These are phyloP conservation scores for Apamea anceps DNA, from an alignment of 2,888 invertebrate species.

Conservation along the genomic window DNA sequence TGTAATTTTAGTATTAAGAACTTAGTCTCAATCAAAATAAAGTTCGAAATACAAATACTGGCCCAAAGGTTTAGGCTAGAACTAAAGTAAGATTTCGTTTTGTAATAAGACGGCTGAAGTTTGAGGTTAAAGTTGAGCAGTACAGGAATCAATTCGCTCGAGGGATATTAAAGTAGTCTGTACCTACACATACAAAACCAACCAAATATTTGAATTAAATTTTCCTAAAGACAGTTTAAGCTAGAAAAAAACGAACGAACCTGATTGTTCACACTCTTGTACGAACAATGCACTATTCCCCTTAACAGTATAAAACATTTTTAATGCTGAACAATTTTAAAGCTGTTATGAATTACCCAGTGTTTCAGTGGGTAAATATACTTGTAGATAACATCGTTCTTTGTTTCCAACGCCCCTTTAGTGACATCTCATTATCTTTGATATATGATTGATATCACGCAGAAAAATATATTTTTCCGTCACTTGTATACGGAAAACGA, in stretches of 20 bases:
- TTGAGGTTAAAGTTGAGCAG: background rate
- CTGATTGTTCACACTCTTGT: background rate
- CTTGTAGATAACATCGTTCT: constrained; percentile 81
- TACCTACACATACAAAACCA: background rate
- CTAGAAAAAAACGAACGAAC: background rate
- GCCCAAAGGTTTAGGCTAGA: too few relatives aligned
- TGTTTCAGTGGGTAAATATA: constrained; percentile 81
- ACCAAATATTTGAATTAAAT: background rate
- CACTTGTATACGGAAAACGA: constrained; percentile 26
- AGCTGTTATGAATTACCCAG: constrained; percentile 75
- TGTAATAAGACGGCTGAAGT: background rate
- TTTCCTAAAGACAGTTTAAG: background rate
- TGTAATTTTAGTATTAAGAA: too few relatives aligned
- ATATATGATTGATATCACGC: constrained; percentile 80
- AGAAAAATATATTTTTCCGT: constrained; percentile 59
- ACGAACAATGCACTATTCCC: constrained; percentile 39
- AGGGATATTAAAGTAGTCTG: background rate
- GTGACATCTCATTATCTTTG: constrained; percentile 77
- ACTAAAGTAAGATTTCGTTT: too few relatives aligned
- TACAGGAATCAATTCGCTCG: too few relatives aligned
- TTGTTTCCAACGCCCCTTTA: constrained; percentile 75
- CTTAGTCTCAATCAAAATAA: too few relatives aligned
- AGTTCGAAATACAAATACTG: too few relatives aligned
- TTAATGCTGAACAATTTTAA: constrained; percentile 72
- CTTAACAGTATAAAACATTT: constrained; percentile 66